phyloP scores from a whole-genome alignment of 2,113 vertebrate species.

The Castor canadensis region DNA sequence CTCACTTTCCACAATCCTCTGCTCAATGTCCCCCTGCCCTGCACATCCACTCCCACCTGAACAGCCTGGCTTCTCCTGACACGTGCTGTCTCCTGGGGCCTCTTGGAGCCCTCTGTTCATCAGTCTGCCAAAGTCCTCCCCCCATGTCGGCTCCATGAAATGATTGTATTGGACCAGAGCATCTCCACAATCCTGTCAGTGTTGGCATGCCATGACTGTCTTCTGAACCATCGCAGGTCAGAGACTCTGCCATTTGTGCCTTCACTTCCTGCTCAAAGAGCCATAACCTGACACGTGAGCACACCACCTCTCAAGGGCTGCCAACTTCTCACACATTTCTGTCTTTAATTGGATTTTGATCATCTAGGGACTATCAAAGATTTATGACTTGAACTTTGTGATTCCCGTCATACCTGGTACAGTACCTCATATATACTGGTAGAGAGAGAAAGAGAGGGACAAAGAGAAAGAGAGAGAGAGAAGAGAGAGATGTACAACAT shows the following conservation, averaged over 20 bases:
- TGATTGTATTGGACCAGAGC: fast-evolving
- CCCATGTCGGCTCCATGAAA: background rate
- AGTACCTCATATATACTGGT: too few species aligned
- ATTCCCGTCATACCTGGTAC: background rate
- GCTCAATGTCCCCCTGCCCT: background rate
- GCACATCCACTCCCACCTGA: background rate
- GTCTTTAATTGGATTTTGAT: background rate
- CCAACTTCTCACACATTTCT: background rate
- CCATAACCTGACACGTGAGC: background rate
- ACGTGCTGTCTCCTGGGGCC: background rate
- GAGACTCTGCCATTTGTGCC: background rate
- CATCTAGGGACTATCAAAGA: background rate
- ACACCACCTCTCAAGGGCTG: background rate
- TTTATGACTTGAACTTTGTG: background rate
- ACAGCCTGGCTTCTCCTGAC: background rate
- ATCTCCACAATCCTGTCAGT: background rate
- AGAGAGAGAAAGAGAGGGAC: too few species aligned
- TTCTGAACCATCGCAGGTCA: background rate
- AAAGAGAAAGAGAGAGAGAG: too few species aligned
- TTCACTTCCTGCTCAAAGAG: background rate
- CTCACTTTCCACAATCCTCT: background rate
- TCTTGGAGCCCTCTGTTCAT: background rate
- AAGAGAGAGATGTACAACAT: background rate
- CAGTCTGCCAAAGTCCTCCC: background rate
- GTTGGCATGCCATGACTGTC: background rate